Evolutionary conservation across 92 coral and sea anemone species (phyloP), one percentile per base, ranked within the genome.

Genomic region (Parazoanthus darwini): DNA sequence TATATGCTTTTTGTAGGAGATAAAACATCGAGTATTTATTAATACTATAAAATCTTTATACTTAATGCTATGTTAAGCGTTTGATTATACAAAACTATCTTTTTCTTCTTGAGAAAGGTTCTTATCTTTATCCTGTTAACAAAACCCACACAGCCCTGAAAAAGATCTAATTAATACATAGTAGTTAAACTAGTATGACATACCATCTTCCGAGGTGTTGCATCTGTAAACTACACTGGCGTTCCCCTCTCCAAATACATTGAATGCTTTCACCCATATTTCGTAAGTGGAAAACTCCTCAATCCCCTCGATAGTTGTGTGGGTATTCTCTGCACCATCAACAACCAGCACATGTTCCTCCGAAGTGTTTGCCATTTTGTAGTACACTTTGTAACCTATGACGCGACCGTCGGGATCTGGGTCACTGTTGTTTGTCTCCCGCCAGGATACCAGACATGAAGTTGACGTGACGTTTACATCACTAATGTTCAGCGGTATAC

Each of bases 151-250:
- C 22, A 63, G 25, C 23, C 68, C 15, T 3, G 16, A 20, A 63
- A 22, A 48, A 44, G 48, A 43, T 43, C 7, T 63, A 3, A 15
- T 22, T 58, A 1, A 18, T 58, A 14, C 3, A 0, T 63, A 63
- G 70, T 4, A 63, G 22, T 3, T 0, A 29, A 4, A 1, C 11
- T 15, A 14, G 39, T 10, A 14, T 18, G 9, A 14, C 50, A 1
- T 35, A 80, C 85, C 85, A 58, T 80, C 85, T 80, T 80, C 85
- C 13, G 73, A 54, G 3, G 85, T 80, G 44, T 80, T 80, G 71
- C 85, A 80, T 16, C 18, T 80, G 85, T 80, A 56, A 18, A 80
- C 71, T 8, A 0, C 48, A 29, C 85, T 80, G 36, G 44, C 85
- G 50, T 80, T 80, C 29, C 85, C 85, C 6, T 80, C 85, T 56